These are phyloP conservation scores for Onychorhynchus coronatus DNA, from an alignment of 2,113 vertebrate genomes.

Conservation along the genomic window DNA sequence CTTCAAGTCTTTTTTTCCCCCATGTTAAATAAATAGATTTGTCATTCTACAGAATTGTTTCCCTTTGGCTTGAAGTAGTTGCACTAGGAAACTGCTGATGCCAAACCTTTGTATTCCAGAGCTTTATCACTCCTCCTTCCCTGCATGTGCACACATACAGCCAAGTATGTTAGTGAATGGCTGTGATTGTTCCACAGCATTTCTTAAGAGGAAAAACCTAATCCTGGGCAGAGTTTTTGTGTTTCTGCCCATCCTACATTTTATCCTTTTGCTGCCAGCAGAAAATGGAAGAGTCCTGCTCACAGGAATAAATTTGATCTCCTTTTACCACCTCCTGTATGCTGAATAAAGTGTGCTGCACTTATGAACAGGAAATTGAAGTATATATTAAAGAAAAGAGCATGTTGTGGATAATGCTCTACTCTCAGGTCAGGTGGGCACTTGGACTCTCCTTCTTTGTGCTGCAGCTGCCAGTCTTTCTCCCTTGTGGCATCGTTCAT, in stretches of 20 bases:
- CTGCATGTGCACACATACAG: background rate
- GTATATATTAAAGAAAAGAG: background rate
- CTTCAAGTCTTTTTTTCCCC: background rate
- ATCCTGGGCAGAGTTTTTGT: background rate
- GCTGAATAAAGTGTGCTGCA: background rate
- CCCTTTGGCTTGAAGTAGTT: background rate
- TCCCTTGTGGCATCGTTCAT: background rate
- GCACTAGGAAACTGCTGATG: background rate
- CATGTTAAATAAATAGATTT: background rate
- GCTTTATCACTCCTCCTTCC: background rate
- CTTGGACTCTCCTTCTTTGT: background rate
- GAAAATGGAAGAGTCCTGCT: background rate
- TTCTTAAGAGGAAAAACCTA: background rate
- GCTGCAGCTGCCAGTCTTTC: background rate
- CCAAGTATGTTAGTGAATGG: background rate
- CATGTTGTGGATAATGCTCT: background rate
- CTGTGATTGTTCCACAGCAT: background rate
- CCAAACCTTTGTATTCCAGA: background rate
- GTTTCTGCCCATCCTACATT: background rate
- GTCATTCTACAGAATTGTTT: background rate
- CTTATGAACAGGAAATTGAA: conserved; percentile 28
- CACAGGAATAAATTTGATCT: background rate
- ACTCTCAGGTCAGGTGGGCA: background rate
- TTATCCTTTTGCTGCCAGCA: background rate
- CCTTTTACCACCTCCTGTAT: background rate